phyloP scores from a whole-genome alignment of 1,140 invertebrate genomes.

The Drosophila arizonae region DNA sequence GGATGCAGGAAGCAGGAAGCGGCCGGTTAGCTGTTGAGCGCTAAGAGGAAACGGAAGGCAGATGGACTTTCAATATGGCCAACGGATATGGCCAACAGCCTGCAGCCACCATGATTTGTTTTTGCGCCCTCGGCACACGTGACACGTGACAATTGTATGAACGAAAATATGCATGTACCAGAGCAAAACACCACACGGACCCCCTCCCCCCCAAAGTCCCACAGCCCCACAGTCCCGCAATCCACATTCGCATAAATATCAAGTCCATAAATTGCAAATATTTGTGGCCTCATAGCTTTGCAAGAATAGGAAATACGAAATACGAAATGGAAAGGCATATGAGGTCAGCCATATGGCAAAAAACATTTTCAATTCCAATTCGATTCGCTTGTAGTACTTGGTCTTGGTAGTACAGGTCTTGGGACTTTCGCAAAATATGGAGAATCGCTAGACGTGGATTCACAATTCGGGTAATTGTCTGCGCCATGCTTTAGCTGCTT shows the following conservation, averaged over 20 bases:
- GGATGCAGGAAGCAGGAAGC: slow-evolving; percentile 27
- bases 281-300: slow-evolving; percentile 2
- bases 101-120: slow-evolving; percentile 25
- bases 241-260: not conserved
- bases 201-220: not conserved
- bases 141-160: slow-evolving; percentile 6
- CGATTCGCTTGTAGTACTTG: not conserved
- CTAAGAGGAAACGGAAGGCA: slow-evolving; percentile 65
- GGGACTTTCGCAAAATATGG: too few species aligned
- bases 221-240: not conserved
- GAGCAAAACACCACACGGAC: too few species aligned
- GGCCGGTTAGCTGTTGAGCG: slow-evolving; percentile 32
- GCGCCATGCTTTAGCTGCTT: too few species aligned
- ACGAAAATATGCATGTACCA: too few species aligned
- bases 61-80: slow-evolving; percentile 34
- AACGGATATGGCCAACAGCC: slow-evolving; percentile 56
- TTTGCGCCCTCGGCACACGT: slow-evolving; percentile 1
- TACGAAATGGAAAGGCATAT: too few species aligned
- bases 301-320: not conserved
- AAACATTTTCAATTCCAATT: too few species aligned
- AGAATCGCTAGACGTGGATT: too few species aligned
- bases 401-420: too few species aligned
- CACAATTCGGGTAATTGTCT: too few species aligned
- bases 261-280: not conserved
- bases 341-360: too few species aligned